Percentiles rank a stretch among this genome's conserved stretches.
phyloP scores from a whole-genome alignment of 2,113 vertebrate species.

The Sebastes schlegelii region DNA sequence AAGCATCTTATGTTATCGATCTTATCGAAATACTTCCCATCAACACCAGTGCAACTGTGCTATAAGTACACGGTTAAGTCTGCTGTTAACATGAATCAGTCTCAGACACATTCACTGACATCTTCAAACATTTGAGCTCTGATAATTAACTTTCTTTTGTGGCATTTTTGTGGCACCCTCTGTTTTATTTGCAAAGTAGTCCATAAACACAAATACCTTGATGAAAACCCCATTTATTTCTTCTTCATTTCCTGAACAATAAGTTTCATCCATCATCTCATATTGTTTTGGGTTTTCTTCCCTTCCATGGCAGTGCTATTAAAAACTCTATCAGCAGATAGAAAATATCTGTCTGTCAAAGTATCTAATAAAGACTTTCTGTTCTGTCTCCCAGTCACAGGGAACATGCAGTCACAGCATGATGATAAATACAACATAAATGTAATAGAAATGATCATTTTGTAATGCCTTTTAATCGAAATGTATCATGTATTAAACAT shows the following conservation, averaged over 20 bases:
- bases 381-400: conserved; percentile 11
- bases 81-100: no score
- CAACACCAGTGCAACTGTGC: no score
- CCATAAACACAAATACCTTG: conserved; percentile 38
- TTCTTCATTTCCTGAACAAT: conserved; percentile 64
- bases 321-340: conserved; percentile 55
- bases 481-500: neutral
- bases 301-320: conserved; percentile 46
- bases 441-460: conserved; percentile 8
- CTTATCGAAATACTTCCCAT: no score
- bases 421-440: conserved; percentile 4
- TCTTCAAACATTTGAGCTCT: neutral
- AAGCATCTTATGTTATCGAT: no score
- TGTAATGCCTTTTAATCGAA: neutral
- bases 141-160: neutral
- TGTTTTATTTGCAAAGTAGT: conserved; percentile 34
- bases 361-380: conserved; percentile 37
- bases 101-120: neutral
- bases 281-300: conserved; percentile 29
- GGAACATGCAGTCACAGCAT: conserved; percentile 5
- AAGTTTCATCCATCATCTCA: conserved; percentile 63
- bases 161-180: neutral
- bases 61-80: neutral
- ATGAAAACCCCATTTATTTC: conserved; percentile 48
- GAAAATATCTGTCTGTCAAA: conserved; percentile 48